Base-by-base conservation (phyloP, 2,797 vertebrate genomes). In the Muscicapa striata region DNA sequence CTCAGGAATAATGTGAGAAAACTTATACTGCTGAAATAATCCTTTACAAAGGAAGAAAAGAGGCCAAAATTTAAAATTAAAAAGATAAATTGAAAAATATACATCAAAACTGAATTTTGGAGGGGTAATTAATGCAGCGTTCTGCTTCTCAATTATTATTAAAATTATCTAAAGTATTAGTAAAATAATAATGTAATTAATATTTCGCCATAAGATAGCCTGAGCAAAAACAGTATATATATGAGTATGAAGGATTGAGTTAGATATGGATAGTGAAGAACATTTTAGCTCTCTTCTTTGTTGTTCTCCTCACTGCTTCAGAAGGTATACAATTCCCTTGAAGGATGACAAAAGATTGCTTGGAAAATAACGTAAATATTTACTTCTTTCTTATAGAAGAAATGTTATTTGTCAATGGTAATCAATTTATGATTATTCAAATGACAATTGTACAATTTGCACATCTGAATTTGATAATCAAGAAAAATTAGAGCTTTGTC, bases 111-210 rank as follows among this genome's bases (percentile, higher is more conserved):
- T 62, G 21, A 48, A 76, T 51, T 84, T 83, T 59, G 24, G 14
- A 73, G 3, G 11, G 2, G 2, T 46, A 62, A 51, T 5, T 45
- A 8, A 63, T n/a, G 2, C 3, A 38, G 3, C 27, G 1, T 48
- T 89, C 11, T 70, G 16, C 5, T 61, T 67, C 16, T 76, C 13
- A 55, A 13, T 8, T 63, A 9, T 67, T 76, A 46, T 69, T 34
- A 58, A 82, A 78, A 68, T 36, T 29, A 22, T 45, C 27, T 77
- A 27, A 66, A 58, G 0, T 69, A 46, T 87, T 73, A 69, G 1
- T 27, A 45, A 82, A 55, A 7, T 55, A 20, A 23, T 66, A 69
- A 66, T 51, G 8, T 18, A 78, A 82, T 61, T 21, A 32, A 38
- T 48, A 15, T 36, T 29, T 67, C 5, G 15, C 6, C 13, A 10